A percentile compares a stretch with the other conserved stretches of the same genome.
phyloP scores from a whole-genome alignment of 2,113 vertebrate genomes.

The Pungitius pungitius region DNA sequence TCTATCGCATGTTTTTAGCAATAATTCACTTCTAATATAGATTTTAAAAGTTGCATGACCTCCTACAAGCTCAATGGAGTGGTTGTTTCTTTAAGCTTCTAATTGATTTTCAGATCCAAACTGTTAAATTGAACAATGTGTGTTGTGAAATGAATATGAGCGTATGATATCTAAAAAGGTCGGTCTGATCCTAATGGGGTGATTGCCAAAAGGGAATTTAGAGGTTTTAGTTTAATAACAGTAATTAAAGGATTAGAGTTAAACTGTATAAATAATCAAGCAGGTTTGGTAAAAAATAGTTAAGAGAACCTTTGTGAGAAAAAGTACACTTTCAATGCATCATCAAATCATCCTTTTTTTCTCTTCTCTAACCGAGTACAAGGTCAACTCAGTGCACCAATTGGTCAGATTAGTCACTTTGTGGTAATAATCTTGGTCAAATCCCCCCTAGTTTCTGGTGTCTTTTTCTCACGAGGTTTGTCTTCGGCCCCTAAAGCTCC shows the following conservation, averaged over 20 bases:
- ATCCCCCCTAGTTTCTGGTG: conserved; percentile 76
- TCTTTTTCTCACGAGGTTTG: conserved; percentile 81
- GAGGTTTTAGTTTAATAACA: neutral
- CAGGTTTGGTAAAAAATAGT: neutral
- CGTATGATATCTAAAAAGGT: neutral
- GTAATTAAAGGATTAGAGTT: neutral
- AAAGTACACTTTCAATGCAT: neutral
- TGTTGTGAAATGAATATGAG: neutral
- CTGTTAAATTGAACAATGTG: neutral
- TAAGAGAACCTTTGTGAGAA: neutral
- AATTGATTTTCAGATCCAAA: neutral
- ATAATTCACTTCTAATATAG: neutral
- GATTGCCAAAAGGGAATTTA: neutral
- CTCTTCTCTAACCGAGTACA: conserved; percentile 5
- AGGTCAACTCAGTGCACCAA: conserved; percentile 51
- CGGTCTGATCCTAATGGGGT: neutral
- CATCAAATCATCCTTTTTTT: conserved; percentile 1
- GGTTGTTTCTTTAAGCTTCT: too few species aligned
- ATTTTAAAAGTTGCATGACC: neutral
- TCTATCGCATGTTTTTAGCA: neutral
- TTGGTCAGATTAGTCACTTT: conserved; percentile 78
- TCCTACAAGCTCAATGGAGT: neutral
- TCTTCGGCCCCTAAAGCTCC: conserved; percentile 76
- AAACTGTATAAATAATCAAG: neutral
- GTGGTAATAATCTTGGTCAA: conserved; percentile 74